These are phyloP conservation scores for Neodiprion virginianus DNA, from an alignment of 1,140 invertebrate genomes.

Conservation along the genomic window DNA sequence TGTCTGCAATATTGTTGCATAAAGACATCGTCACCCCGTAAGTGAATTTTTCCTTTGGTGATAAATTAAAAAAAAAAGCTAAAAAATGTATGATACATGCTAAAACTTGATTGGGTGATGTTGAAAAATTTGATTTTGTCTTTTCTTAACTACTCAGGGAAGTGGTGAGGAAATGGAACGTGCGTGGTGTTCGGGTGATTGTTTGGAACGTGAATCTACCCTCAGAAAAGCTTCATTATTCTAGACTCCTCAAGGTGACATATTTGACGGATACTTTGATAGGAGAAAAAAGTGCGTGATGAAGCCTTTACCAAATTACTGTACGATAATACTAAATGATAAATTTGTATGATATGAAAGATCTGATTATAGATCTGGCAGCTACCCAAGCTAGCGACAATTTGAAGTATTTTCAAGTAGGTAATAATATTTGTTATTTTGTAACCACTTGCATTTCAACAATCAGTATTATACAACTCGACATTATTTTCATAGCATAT, in stretches of 20 bases:
- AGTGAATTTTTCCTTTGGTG: conserved; percentile 38
- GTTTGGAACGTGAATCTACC: conserved; percentile 73
- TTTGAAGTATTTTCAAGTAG: no score
- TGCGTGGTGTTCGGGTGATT: conserved; percentile 64
- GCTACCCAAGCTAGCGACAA: no score
- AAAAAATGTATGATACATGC: no score
- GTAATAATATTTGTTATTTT: not conserved
- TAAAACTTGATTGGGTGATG: conserved; percentile 9
- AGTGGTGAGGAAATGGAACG: conserved; percentile 64
- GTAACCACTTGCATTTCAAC: not conserved
- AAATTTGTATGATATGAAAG: no score
- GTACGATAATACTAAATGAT: no score
- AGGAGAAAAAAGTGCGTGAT: conserved; percentile 54
- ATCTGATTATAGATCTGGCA: no score
- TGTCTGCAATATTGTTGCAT: conserved; percentile 72
- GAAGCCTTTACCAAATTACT: not conserved
- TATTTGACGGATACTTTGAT: conserved; percentile 74
- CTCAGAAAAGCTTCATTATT: conserved; percentile 69
- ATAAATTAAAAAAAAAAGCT: no score
- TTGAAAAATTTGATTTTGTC: conserved; percentile 27
- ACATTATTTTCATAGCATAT: no score
- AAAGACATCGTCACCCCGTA: conserved; percentile 73
- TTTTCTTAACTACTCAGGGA: conserved; percentile 57
- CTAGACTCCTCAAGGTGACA: conserved; percentile 64
- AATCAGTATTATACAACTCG: not conserved